Evolutionary conservation across 2,113 vertebrate genomes (phyloP).

Genomic region (Scomber colias): DNA sequence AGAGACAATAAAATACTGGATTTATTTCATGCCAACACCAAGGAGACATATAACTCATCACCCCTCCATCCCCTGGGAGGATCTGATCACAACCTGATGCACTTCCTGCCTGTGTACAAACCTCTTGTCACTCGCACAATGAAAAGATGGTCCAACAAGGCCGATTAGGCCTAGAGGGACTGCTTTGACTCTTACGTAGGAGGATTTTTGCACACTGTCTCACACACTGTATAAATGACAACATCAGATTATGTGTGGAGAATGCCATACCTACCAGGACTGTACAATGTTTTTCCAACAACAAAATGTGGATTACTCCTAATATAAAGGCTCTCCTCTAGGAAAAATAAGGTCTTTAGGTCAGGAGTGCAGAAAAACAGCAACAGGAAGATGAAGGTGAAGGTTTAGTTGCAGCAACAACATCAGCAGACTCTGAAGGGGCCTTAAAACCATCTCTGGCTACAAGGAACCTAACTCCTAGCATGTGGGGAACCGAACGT

Average conservation of each 20-base stretch:
- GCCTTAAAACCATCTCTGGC: neutral
- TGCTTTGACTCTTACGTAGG: neutral
- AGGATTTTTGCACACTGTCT: no score
- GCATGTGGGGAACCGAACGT: no score
- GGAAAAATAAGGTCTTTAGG: no score
- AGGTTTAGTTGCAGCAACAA: neutral
- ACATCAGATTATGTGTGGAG: neutral
- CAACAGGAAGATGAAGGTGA: neutral
- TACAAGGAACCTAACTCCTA: no score
- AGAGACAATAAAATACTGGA: constrained; percentile 14
- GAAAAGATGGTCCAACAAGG: no score
- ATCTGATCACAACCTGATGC: neutral
- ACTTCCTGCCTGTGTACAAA: no score
- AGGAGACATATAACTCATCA: constrained; percentile 8
- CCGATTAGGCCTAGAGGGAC: neutral
- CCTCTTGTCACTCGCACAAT: no score
- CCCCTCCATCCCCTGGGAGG: neutral
- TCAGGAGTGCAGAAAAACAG: neutral
- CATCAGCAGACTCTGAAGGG: neutral
- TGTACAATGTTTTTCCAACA: neutral
- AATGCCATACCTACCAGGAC: neutral
- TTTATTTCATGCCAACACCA: constrained; percentile 21
- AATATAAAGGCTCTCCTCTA: no score
- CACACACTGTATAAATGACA: no score
- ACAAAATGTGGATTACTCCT: neutral